A percentile compares a stretch with the other conserved stretches of the same genome.
These are phyloP conservation scores for Seira ritae DNA, from an alignment of 2,888 invertebrate species.

Conservation along the genomic window DNA sequence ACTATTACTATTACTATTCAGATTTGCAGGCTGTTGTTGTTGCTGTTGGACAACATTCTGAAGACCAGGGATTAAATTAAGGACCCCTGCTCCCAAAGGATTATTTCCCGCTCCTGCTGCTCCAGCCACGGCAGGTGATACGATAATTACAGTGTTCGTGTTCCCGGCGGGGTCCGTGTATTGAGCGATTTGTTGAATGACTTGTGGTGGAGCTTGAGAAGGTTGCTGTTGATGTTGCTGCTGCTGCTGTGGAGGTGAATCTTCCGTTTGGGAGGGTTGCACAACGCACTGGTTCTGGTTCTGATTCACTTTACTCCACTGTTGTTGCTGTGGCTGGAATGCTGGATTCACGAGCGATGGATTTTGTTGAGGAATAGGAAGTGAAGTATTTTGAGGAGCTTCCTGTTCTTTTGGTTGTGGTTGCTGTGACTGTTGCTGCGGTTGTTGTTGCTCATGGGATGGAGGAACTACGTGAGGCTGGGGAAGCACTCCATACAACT, in stretches of 20 bases:
- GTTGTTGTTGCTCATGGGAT: neutral
- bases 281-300: neutral
- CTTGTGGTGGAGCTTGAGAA: neutral
- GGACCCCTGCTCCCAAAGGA: neutral
- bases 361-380: neutral
- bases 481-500: neutral
- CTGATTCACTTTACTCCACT: neutral
- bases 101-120: neutral
- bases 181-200: conserved; percentile 53
- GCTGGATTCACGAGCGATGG: neutral
- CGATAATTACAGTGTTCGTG: conserved; percentile 28
- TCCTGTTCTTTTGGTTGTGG: neutral
- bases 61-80: conserved; percentile 36
- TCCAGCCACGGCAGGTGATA: conserved; percentile 25
- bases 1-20: no score
- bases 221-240: conserved; percentile 24
- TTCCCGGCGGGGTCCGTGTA: conserved; percentile 29
- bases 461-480: no score
- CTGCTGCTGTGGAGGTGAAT: conserved; percentile 18
- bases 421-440: conserved; percentile 18
- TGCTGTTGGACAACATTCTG: conserved; percentile 13
- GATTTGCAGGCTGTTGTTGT: conserved; percentile 30
- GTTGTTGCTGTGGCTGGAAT: conserved; percentile 17
- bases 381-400: neutral
- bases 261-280: neutral